Conservation (phyloP, 2,888 invertebrate species). For the Diaprepes abbreviatus region DNA sequence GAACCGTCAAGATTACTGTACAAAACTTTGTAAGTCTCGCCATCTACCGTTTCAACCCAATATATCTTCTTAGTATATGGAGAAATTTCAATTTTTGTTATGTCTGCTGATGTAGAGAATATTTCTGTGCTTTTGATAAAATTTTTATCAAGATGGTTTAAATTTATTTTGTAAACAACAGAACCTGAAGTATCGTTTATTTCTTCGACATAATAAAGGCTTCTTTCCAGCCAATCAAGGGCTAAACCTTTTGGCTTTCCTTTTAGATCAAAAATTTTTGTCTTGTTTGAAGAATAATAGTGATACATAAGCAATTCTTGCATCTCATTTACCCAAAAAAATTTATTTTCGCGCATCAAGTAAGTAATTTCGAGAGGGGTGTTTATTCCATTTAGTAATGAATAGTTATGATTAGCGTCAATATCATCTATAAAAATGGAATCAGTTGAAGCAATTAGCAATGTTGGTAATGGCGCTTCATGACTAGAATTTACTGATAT, state of each 20-base stretch:
- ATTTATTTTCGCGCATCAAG: constrained; percentile 78
- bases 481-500: constrained; percentile 78
- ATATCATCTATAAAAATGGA: constrained; percentile 82
- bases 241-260: constrained; percentile 78
- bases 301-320: constrained; percentile 78
- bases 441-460: constrained; percentile 81
- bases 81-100: constrained; percentile 80
- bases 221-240: constrained; percentile 90
- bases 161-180: constrained; percentile 76
- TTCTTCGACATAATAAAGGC: constrained; percentile 84
- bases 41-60: constrained; percentile 80
- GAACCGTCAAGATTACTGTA: constrained; percentile 74
- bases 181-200: constrained; percentile 64
- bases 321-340: constrained; percentile 88
- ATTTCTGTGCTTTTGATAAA: constrained; percentile 70
- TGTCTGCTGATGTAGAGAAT: constrained; percentile 71
- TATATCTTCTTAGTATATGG: constrained; percentile 81
- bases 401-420: constrained; percentile 74
- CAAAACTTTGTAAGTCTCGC: constrained; percentile 75
- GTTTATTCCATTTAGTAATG: constrained; percentile 74
- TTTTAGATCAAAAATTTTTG: constrained; percentile 72
- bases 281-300: constrained; percentile 70
- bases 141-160: constrained; percentile 74
- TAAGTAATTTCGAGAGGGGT: constrained; percentile 79
- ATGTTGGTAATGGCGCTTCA: constrained; percentile 83